Percentiles rank a stretch among this genome's conserved stretches.
These are phyloP conservation scores for Phaethon lepturus DNA, from an alignment of 2,113 vertebrate genomes.

Conservation along the genomic window DNA sequence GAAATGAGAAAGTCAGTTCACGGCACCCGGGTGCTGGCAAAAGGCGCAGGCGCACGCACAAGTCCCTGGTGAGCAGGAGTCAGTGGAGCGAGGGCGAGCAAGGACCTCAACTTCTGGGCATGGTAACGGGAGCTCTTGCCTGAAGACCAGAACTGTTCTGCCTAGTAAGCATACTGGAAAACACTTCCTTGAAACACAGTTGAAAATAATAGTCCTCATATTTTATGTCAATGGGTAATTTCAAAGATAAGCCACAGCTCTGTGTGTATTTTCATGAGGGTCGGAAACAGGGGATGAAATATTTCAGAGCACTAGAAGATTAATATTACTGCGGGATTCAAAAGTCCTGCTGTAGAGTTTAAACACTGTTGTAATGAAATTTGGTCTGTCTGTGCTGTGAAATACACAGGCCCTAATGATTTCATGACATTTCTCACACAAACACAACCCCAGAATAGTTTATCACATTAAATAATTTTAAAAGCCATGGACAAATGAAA, in stretches of 20 bases:
- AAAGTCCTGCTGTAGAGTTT: background rate
- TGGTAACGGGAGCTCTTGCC: background rate
- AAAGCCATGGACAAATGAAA: background rate
- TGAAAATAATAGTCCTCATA: conserved; percentile 40
- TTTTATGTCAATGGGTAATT: conserved; percentile 64
- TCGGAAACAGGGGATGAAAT: conserved; percentile 28
- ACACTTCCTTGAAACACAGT: conserved; percentile 48
- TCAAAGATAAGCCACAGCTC: conserved; percentile 49
- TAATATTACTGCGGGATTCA: background rate
- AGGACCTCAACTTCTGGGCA: background rate
- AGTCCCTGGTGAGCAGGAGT: background rate
- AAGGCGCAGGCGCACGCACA: background rate
- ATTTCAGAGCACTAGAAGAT: conserved; percentile 25
- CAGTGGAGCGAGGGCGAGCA: background rate
- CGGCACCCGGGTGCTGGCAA: background rate
- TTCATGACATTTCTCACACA: background rate
- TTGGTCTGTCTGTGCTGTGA: background rate
- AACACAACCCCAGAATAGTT: background rate
- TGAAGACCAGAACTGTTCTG: conserved; percentile 6
- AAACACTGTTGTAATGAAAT: background rate
- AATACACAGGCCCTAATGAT: background rate
- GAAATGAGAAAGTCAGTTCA: background rate
- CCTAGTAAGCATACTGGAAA: background rate
- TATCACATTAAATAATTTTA: background rate
- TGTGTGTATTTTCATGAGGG: conserved; percentile 44